Conservation (phyloP, 2,888 invertebrate genomes). For the Toxonevra muliebris region DNA sequence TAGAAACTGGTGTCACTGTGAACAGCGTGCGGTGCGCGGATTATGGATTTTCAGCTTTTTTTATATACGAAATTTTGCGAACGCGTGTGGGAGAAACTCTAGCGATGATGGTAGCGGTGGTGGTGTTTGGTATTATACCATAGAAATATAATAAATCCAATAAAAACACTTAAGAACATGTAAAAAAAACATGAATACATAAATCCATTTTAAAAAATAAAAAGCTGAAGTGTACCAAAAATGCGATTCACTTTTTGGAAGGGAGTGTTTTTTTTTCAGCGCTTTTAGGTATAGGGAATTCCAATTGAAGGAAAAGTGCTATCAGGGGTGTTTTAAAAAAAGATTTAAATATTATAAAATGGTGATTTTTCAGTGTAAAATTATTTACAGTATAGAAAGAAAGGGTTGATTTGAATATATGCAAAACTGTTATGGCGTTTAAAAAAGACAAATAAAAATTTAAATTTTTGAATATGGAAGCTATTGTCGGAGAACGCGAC, state of each 20-base stretch:
- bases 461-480: too few relatives aligned
- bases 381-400: too few relatives aligned
- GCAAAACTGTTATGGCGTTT: too few relatives aligned
- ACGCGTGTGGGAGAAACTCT: not conserved
- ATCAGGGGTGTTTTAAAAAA: too few relatives aligned
- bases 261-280: not conserved
- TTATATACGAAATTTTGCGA: not conserved
- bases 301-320: too few relatives aligned
- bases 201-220: conserved; percentile 1
- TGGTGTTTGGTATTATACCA: conserved; percentile 37
- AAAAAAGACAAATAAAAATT: too few relatives aligned
- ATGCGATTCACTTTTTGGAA: conserved; percentile 17
- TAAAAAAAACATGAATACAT: conserved; percentile 12
- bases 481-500: too few relatives aligned
- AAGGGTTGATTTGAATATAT: too few relatives aligned
- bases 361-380: too few relatives aligned
- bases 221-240: too few relatives aligned
- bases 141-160: conserved; percentile 38
- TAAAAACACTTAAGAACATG: conserved; percentile 40
- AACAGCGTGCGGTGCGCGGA: not conserved
- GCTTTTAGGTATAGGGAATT: too few relatives aligned
- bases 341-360: too few relatives aligned
- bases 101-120: conserved; percentile 30
- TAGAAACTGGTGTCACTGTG: not conserved
- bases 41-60: not conserved